These are phyloP conservation scores for Fulmarus glacialis DNA, from an alignment of 2,113 vertebrate species.

Conservation along the genomic window DNA sequence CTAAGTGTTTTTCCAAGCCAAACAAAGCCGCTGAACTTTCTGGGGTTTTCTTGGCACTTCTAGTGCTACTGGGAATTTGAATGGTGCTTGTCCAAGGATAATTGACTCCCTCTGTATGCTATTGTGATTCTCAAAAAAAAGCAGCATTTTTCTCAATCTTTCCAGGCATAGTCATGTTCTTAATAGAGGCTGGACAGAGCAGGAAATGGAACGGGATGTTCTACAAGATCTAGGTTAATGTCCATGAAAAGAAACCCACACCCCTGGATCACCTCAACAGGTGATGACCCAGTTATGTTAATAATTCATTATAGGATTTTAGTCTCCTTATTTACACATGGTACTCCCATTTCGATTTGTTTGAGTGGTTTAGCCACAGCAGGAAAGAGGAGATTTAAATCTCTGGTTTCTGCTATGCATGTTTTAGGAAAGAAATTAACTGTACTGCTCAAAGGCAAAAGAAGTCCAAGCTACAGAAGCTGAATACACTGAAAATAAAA, in stretches of 20 bases:
- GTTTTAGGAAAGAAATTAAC: constrained; percentile 19
- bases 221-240: not conserved
- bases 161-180: constrained; percentile 26
- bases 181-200: not conserved
- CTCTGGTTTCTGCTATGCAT: not conserved
- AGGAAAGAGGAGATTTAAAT: constrained; percentile 30
- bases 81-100: not conserved
- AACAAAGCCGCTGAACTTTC: constrained; percentile 39
- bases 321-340: constrained; percentile 3
- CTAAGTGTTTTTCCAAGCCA: constrained; percentile 28
- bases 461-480: not conserved
- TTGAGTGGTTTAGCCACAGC: constrained; percentile 6
- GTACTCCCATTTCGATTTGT: not conserved
- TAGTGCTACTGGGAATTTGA: constrained; percentile 33
- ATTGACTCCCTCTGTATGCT: constrained; percentile 22
- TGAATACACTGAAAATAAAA: not conserved
- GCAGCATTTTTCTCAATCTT: constrained; percentile 48
- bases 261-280: not conserved
- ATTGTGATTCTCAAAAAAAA: constrained; percentile 41
- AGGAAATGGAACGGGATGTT: constrained; percentile 4
- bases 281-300: not conserved
- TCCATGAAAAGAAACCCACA: not conserved
- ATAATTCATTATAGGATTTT: constrained; percentile 9
- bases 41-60: constrained; percentile 52
- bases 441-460: not conserved